Percentiles rank a stretch among this genome's conserved stretches.
Evolutionary conservation across 2,797 vertebrate genomes (phyloP).

Genomic region (Parambassis ranga): DNA sequence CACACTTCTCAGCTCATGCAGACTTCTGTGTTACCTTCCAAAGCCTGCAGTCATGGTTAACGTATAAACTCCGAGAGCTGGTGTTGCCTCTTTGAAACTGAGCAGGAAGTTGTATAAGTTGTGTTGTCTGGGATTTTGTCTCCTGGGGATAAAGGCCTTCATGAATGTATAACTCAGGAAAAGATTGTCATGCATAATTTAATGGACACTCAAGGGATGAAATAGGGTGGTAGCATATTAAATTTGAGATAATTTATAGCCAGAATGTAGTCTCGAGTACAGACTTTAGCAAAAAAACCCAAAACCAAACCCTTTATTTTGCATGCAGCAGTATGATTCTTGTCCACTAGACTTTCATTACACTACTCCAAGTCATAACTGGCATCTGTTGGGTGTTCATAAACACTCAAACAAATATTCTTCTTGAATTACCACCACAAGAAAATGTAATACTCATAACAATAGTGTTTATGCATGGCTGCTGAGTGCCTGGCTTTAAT

Average conservation of each 20-base stretch:
- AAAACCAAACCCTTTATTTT: neutral
- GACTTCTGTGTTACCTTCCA: conserved; percentile 35
- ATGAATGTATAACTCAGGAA: conserved; percentile 14
- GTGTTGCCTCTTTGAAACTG: conserved; percentile 31
- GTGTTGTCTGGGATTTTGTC: conserved; percentile 36
- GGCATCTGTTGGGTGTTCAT: neutral
- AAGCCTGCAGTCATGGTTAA: conserved; percentile 28
- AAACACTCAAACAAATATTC: conserved; percentile 31
- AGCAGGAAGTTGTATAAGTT: conserved; percentile 52
- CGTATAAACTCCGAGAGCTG: conserved; percentile 3
- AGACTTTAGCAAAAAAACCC: conserved; percentile 5
- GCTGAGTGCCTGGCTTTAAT: conserved; percentile 1
- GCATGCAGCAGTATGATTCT: neutral
- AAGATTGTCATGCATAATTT: conserved; percentile 1
- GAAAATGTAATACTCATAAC: conserved; percentile 5
- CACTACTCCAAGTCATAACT: neutral
- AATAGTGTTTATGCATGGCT: neutral
- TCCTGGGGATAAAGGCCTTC: conserved; percentile 14
- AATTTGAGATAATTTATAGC: conserved; percentile 1
- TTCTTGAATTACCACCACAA: conserved; percentile 35
- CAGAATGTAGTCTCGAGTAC: neutral
- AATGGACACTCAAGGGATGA: neutral
- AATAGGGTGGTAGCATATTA: conserved; percentile 6
- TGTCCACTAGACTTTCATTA: neutral
- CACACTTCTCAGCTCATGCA: conserved; percentile 8